Base-by-base conservation (phyloP, 2,113 vertebrate species). In the Proteles cristata region DNA sequence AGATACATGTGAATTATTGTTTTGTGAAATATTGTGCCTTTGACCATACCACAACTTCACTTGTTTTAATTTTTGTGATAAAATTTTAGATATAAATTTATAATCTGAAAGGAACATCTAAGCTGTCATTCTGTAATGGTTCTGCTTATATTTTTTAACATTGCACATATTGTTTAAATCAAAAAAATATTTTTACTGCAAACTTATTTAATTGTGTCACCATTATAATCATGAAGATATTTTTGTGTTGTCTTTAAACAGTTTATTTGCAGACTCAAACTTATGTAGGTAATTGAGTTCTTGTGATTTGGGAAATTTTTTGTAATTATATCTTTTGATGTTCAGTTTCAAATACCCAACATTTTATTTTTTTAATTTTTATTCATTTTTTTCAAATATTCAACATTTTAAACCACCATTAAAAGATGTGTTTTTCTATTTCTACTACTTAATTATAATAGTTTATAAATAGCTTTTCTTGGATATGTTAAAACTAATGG, bases 21-120 rank as follows among this genome's bases (percentile, higher is more conserved):
- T 68, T 88, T 86, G 8, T 83, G 39, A 96, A 68, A 79, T 90
- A 92, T 10, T 95, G 15, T 82, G 10, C 25, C 68, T 82, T 90
- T 79, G 9, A 82, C 58, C 25, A 73, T n/a, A 26, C 0, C 1
- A 71, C 15, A n/a, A 26, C 25, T 86, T 77, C 39, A 26, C 81
- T 88, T 58, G 5, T 5, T 50, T 69, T 73, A 55, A 26, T 45
- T 63, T 73, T 21, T 39, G 21, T 35, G 17, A 82, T 53, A 31
- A 88, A 68, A 6, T 55, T 50, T 48, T 50, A 3, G 1, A 26
- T 77, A 23, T 45, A 11, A 83, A 90, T 73, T 26, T 50, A 66
- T 39, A 19, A 45, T 16, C 28, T 79, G 10, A 93, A 68, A 82
- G 21, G 19, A 88, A 65, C 0, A 63, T 14, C 26, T 31, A 74